phyloP scores from a whole-genome alignment of 2,888 invertebrate genomes.

The Monochamus alternatus region DNA sequence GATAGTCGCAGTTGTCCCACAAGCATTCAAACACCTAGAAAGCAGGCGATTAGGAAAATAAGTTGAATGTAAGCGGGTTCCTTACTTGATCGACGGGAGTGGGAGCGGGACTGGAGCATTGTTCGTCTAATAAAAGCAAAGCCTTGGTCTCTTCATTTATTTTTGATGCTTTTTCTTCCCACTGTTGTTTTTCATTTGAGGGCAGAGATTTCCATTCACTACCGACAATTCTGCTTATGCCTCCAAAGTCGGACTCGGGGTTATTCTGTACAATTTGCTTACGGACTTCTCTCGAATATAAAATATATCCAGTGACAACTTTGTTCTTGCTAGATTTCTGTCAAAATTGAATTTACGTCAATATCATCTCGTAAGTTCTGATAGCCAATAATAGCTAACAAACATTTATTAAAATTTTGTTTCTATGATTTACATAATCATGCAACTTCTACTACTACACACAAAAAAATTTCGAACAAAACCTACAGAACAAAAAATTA shows the following conservation, averaged over 20 bases:
- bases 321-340: slow-evolving; percentile 80
- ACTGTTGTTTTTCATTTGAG: slow-evolving; percentile 89
- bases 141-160: slow-evolving; percentile 91
- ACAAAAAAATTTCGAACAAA: no score
- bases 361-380: neutral
- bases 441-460: no score
- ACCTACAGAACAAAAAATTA: no score
- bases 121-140: slow-evolving; percentile 74
- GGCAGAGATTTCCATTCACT: slow-evolving; percentile 95
- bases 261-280: slow-evolving; percentile 94
- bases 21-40: slow-evolving; percentile 84
- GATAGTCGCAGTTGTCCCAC: slow-evolving; percentile 94
- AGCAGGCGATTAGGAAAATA: neutral
- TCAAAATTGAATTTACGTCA: slow-evolving; percentile 35
- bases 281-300: slow-evolving; percentile 97
- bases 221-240: slow-evolving; percentile 82
- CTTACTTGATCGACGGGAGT: slow-evolving; percentile 67
- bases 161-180: slow-evolving; percentile 93
- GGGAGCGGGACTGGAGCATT: slow-evolving; percentile 70
- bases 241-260: slow-evolving; percentile 95
- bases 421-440: neutral
- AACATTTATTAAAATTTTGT: no score
- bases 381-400: no score
- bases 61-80: neutral
- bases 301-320: slow-evolving; percentile 95